phyloP scores from a whole-genome alignment of 1,140 invertebrate genomes.

The Zelostemma sp. region DNA sequence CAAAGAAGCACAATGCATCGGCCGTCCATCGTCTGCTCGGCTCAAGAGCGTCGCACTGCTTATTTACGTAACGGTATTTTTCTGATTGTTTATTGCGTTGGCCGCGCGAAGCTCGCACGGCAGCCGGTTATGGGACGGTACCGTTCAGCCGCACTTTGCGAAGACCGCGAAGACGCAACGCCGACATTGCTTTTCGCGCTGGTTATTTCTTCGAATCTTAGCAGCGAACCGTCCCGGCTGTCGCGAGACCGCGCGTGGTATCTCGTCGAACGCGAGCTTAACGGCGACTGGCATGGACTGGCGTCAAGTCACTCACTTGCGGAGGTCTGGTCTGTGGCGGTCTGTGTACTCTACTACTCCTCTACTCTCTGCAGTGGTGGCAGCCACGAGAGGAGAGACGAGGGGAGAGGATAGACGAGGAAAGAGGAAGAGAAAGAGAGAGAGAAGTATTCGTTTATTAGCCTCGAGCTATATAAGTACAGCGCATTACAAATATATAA shows the following conservation, averaged over 20 bases:
- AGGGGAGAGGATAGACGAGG: slow-evolving; percentile 6
- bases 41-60: slow-evolving; percentile 2
- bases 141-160: not conserved
- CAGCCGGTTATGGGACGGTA: too few relatives aligned
- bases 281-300: slow-evolving; percentile 57
- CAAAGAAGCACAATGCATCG: too few relatives aligned
- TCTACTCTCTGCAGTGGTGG: slow-evolving; percentile 19
- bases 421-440: slow-evolving; percentile 12
- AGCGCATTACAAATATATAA: slow-evolving; percentile 40
- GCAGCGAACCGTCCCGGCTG: not conserved
- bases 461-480: slow-evolving; percentile 23
- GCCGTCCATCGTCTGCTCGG: slow-evolving; percentile 7
- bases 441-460: slow-evolving; percentile 32
- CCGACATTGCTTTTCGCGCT: not conserved
- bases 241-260: slow-evolving; percentile 26
- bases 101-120: not conserved
- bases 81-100: not conserved
- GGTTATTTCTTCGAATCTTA: not conserved
- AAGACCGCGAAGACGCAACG: not conserved
- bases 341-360: too few relatives aligned
- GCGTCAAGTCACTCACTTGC: slow-evolving; percentile 37
- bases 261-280: slow-evolving; percentile 50
- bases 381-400: slow-evolving; percentile 11
- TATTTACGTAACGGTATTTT: slow-evolving; percentile 15
- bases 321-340: too few relatives aligned